Percentiles rank a stretch among this genome's conserved stretches.
Evolutionary conservation across 2,888 invertebrate genomes (phyloP).

Genomic region (Lathronympha strigana): DNA sequence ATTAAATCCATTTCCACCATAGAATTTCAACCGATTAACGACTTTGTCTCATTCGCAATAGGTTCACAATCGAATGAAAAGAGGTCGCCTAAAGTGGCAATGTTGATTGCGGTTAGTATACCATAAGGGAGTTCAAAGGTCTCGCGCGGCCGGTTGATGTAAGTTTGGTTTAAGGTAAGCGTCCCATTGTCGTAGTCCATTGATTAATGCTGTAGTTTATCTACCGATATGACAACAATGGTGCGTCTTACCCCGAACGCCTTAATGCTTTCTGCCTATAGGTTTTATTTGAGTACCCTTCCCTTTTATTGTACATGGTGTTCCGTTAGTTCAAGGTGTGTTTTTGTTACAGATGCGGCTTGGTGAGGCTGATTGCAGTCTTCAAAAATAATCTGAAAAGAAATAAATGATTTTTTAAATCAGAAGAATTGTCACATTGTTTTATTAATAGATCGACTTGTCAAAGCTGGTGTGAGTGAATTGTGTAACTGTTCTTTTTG

Average conservation of each 20-base stretch:
- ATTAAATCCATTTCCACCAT: slow-evolving; percentile 6
- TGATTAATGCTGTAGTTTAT: slow-evolving; percentile 82
- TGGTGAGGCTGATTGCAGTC: neutral
- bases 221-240: slow-evolving; percentile 82
- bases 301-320: slow-evolving; percentile 68
- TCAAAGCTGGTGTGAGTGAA: too few species aligned
- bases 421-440: neutral
- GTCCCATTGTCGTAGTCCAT: slow-evolving; percentile 75
- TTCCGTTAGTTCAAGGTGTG: slow-evolving; percentile 50
- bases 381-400: slow-evolving; percentile 23
- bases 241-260: slow-evolving; percentile 73
- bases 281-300: slow-evolving; percentile 70
- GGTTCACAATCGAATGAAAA: neutral
- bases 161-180: slow-evolving; percentile 70
- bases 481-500: too few species aligned
- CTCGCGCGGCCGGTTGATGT: slow-evolving; percentile 55
- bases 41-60: neutral
- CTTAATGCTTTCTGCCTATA: slow-evolving; percentile 74
- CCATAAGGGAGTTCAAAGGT: slow-evolving; percentile 45
- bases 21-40: neutral
- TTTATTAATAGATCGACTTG: neutral
- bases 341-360: slow-evolving; percentile 55
- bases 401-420: slow-evolving; percentile 9
- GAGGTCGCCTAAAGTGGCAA: neutral
- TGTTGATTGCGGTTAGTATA: neutral